Conservation (phyloP, 2,113 vertebrate genomes). For the Electrona antarctica region DNA sequence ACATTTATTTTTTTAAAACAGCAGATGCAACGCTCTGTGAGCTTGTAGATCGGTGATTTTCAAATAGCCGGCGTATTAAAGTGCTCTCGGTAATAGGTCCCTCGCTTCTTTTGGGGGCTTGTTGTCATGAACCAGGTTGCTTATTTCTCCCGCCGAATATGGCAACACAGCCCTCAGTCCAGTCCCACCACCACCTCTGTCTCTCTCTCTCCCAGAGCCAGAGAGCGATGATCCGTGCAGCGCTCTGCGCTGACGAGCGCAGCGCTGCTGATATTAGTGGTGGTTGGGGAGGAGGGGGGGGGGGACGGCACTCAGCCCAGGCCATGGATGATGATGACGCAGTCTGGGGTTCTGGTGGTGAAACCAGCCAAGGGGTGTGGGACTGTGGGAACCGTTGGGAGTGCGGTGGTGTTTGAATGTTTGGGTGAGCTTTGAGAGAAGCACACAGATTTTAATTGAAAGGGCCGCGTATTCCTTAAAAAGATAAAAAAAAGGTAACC, state of each 20-base stretch:
- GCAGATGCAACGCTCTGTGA: no score
- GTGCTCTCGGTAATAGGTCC: no score
- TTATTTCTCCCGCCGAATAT: no score
- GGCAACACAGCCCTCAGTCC: no score
- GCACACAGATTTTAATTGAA: conserved; percentile 24
- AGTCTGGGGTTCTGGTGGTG: conserved; percentile 68
- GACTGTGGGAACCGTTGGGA: conserved; percentile 60
- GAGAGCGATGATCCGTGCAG: conserved; percentile 35
- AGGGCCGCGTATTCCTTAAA: neutral
- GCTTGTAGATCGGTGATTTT: no score
- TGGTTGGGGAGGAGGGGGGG: conserved; percentile 19
- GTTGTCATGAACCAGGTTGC: no score
- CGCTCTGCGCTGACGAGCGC: conserved; percentile 2
- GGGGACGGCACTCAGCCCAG: conserved; percentile 42
- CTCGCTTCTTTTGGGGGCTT: no score
- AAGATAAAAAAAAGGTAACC: no score
- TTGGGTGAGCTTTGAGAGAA: conserved; percentile 43
- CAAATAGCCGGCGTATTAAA: no score
- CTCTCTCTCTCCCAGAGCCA: conserved; percentile 2
- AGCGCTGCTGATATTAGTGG: conserved; percentile 57
- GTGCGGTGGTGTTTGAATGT: conserved; percentile 38
- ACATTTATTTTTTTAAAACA: no score
- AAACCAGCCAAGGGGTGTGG: conserved; percentile 56
- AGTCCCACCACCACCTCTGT: no score
- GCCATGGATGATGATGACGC: conserved; percentile 73